Evolutionary conservation across 2,888 invertebrate species (phyloP), one percentile per base, ranked within the genome.

Genomic region (Drymonia ruficornis): DNA sequence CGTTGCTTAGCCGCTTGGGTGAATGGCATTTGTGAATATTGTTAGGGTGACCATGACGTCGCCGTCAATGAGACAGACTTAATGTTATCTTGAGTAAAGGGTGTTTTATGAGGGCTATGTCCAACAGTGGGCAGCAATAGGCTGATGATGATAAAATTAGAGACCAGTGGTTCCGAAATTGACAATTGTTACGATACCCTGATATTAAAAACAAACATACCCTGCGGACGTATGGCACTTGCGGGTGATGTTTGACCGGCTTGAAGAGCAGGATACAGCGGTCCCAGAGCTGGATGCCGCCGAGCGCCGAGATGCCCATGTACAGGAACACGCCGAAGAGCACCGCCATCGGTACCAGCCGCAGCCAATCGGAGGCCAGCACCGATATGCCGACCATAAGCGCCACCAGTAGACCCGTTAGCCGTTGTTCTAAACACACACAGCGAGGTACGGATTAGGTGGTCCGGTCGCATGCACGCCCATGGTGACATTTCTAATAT

Each of bases 261-360:
- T 98, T 98, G 80, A 99, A 96, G 68, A 98, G 95, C 48, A 99
- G 93, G 70, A 97, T 95, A 66, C 97, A 92, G 55, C 99, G 94
- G 74, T 99, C 98, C 87, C 98, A 97, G 81, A 99, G 95, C 87
- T 99, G 98, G 19, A 99, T 98, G 58, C 98, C 98, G 72, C 96
- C 96, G 72, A 98, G 96, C 6, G 98, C 98, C 0, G 98, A 98
- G 62, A 99, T 95, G 52, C 99, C 99, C 98, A 98, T 98, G 90
- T 98, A 98, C 16, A 99, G 95, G 91, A 99, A 99, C 29, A 99
- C 98, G 19, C 99, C 99, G 81, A 99, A 98, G 19, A 99, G 94
- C 51, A 99, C 98, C n/a, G 99, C 96, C 95, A 99, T 97, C 0
- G 99, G 99, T 60, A 99, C 97, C 53, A 96, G 93, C 28, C 96